A percentile compares a stretch with the other conserved stretches of the same genome.
Evolutionary conservation across 2,888 invertebrate genomes (phyloP).

Genomic region (Leucania comma): DNA sequence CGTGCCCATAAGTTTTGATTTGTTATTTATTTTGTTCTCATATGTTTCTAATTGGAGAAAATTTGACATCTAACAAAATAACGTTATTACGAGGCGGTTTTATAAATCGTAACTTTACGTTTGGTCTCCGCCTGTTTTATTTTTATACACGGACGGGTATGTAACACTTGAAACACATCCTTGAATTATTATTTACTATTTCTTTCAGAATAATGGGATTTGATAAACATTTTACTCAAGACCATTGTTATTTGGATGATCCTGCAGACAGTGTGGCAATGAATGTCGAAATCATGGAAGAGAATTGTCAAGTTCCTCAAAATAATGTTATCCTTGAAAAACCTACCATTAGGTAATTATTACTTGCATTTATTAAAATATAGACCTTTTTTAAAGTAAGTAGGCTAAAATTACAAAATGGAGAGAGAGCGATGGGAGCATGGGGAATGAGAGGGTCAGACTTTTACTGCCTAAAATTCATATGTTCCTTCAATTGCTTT

Average conservation of each 20-base stretch:
- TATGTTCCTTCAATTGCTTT: too few species aligned
- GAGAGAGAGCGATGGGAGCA: too few species aligned
- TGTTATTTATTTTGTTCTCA: slow-evolving; percentile 17
- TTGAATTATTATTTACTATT: background rate
- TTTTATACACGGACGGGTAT: background rate
- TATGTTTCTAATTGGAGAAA: background rate
- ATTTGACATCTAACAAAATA: background rate
- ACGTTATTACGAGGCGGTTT: background rate
- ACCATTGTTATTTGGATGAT: slow-evolving; percentile 62
- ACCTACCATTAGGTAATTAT: slow-evolving; percentile 50
- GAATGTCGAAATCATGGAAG: slow-evolving; percentile 68
- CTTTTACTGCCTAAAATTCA: too few species aligned
- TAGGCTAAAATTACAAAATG: background rate
- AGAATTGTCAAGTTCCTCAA: slow-evolving; percentile 53
- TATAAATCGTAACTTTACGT: background rate
- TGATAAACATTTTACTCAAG: slow-evolving; percentile 60
- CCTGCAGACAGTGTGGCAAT: slow-evolving; percentile 58
- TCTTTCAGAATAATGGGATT: slow-evolving; percentile 58
- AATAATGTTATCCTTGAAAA: slow-evolving; percentile 56
- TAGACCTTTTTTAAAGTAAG: background rate
- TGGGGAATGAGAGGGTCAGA: too few species aligned
- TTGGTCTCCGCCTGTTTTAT: background rate
- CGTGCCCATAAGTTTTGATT: slow-evolving; percentile 15
- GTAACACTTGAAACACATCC: background rate
- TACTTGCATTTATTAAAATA: background rate